Conservation (phyloP, 2,888 invertebrate genomes). For the Diarsia rubi region DNA sequence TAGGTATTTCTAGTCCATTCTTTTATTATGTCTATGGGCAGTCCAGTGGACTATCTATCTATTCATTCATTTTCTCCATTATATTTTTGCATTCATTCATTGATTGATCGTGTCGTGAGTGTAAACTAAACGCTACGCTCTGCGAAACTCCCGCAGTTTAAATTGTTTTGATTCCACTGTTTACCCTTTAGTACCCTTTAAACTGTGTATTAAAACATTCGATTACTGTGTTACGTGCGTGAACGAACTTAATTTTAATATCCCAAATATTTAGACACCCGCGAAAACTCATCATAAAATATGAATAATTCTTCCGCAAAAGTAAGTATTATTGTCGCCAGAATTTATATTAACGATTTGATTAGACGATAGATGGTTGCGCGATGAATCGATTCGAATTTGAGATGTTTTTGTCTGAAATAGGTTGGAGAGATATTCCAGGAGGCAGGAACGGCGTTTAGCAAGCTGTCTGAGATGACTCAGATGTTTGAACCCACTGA, state of each 20-base stretch:
- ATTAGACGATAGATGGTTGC: no score
- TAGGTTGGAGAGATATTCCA: constrained; percentile 99
- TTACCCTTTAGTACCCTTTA: neutral
- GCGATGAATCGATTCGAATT: neutral
- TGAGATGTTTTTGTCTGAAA: constrained; percentile 60
- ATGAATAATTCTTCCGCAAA: constrained; percentile 78
- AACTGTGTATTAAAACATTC: neutral
- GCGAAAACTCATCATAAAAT: neutral
- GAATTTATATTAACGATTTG: neutral
- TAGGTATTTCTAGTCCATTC: no score
- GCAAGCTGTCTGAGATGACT: constrained; percentile 97
- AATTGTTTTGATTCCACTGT: neutral
- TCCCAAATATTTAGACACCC: neutral
- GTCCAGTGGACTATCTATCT: no score
- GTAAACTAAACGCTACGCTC: no score
- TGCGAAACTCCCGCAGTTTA: neutral
- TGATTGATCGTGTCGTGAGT: no score
- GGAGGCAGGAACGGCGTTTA: constrained; percentile 98
- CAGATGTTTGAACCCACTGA: constrained; percentile 98
- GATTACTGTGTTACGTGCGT: neutral
- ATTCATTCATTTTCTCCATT: no score
- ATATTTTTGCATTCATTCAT: no score
- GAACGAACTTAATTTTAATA: neutral
- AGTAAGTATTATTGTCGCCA: constrained; percentile 62
- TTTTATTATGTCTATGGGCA: no score